phyloP scores from a whole-genome alignment of 2,888 invertebrate genomes.

The Plagodis pulveraria region DNA sequence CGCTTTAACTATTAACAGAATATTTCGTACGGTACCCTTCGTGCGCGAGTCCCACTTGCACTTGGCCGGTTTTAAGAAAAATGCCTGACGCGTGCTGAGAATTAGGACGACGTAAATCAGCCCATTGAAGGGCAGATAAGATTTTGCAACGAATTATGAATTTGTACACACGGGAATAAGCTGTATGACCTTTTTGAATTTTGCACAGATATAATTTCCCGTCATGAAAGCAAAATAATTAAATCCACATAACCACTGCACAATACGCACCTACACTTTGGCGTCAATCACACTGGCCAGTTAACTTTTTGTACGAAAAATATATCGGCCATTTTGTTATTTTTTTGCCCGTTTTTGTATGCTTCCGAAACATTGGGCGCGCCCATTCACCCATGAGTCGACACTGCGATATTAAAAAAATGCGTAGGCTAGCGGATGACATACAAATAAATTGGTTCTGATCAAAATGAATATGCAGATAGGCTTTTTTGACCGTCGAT shows the following conservation, averaged over 20 bases:
- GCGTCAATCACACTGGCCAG: conserved; percentile 55
- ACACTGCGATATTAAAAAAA: conserved; percentile 70
- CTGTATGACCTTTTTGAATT: too few species aligned
- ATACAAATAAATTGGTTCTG: conserved; percentile 34
- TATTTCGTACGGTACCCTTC: too few species aligned
- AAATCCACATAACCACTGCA: conserved; percentile 11
- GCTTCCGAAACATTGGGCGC: conserved; percentile 55
- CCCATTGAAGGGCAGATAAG: too few species aligned
- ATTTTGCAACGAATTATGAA: too few species aligned
- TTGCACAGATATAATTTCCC: too few species aligned
- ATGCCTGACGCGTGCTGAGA: too few species aligned
- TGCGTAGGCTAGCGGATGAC: conserved; percentile 46
- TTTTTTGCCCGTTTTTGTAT: conserved; percentile 48
- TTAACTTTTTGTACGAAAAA: conserved; percentile 55
- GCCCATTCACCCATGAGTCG: conserved; percentile 56
- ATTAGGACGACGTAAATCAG: too few species aligned
- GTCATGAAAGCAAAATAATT: too few species aligned
- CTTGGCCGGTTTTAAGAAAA: too few species aligned
- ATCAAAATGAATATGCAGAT: conserved; percentile 19
- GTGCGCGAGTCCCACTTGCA: too few species aligned
- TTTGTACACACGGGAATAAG: too few species aligned
- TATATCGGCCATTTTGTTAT: conserved; percentile 50
- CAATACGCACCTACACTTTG: conserved; percentile 39
- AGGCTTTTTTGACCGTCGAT: conserved; percentile 5
- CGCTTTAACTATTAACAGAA: too few species aligned